Percentiles rank a stretch among this genome's conserved stretches.
phyloP scores from a whole-genome alignment of 2,888 invertebrate species.

The Xestia sexstrigata region DNA sequence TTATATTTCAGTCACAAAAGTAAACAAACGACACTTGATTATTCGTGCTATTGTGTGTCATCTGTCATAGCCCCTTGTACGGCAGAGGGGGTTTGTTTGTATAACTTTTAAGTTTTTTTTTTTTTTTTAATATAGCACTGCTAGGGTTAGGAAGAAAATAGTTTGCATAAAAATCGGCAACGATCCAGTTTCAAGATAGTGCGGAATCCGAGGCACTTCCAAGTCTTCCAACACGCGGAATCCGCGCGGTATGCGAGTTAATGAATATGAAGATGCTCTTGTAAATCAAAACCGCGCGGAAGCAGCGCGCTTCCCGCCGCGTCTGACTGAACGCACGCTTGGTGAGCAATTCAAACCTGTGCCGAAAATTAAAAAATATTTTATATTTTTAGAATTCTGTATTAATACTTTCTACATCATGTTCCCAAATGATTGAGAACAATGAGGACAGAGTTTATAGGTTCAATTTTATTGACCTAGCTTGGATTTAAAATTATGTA shows the following conservation, averaged over 20 bases:
- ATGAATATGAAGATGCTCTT: not conserved
- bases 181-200: no score
- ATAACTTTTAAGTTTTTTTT: no score
- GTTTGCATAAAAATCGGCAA: no score
- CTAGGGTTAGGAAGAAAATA: no score
- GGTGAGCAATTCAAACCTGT: not conserved
- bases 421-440: not conserved
- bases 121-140: no score
- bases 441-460: not conserved
- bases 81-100: no score
- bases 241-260: not conserved
- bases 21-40: not conserved
- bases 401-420: not conserved
- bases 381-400: not conserved
- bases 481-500: not conserved
- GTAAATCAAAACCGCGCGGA: not conserved
- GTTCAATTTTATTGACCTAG: not conserved
- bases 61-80: no score
- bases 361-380: not conserved
- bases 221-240: not conserved
- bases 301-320: not conserved
- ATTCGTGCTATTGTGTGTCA: no score
- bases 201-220: no score
- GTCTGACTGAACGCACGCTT: not conserved
- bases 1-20: conserved; percentile 1